These are phyloP conservation scores for Poecilia velifera DNA, from an alignment of 2,797 vertebrate species.

Conservation along the genomic window DNA sequence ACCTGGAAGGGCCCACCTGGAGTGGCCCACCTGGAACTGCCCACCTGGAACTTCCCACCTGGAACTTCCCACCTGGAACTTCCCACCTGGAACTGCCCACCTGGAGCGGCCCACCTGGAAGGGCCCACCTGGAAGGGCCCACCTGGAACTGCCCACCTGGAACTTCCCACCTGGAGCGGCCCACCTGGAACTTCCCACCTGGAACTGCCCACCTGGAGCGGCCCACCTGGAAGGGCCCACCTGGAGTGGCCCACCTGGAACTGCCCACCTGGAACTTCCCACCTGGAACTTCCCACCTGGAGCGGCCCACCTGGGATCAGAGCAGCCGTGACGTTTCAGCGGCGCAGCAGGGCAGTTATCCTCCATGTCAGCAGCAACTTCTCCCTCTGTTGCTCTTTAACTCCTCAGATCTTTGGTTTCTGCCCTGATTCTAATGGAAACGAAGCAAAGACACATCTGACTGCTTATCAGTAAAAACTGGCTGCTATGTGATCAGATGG, in stretches of 20 bases:
- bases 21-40: too few species aligned
- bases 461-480: background rate
- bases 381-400: slow-evolving; percentile 54
- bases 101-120: too few species aligned
- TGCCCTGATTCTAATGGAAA: slow-evolving; percentile 44
- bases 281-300: slow-evolving; percentile 62
- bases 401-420: slow-evolving; percentile 63
- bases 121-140: too few species aligned
- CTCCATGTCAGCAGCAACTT: slow-evolving; percentile 57
- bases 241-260: slow-evolving; percentile 63
- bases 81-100: too few species aligned
- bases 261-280: slow-evolving; percentile 62
- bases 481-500: background rate
- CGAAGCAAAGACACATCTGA: background rate
- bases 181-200: too few species aligned
- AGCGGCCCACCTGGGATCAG: slow-evolving; percentile 75
- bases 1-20: too few species aligned
- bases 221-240: slow-evolving; percentile 68
- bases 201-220: slow-evolving; percentile 24
- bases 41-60: too few species aligned
- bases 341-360: slow-evolving; percentile 72
- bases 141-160: too few species aligned
- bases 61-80: too few species aligned
- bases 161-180: too few species aligned
- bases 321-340: slow-evolving; percentile 75